Evolutionary conservation across 2,888 invertebrate genomes (phyloP), one percentile per base, ranked within the genome.

Genomic region (Amiota mariae): DNA sequence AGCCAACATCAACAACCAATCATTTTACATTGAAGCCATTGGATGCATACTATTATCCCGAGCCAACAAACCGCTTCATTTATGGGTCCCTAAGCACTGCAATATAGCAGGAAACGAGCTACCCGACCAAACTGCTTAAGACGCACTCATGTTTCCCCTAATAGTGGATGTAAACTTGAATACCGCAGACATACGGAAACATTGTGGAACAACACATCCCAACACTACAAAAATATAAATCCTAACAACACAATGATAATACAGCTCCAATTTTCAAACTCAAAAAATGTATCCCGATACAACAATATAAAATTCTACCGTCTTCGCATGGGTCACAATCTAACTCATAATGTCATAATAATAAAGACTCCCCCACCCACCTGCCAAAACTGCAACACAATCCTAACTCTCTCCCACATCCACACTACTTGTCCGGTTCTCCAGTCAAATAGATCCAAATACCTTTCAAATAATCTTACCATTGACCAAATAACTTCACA

Each of bases 91-190:
- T 13, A 54, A 54, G 36, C 72, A 72, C 72, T 64, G 72, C 63
- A 63, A 64, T 20, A 72, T 51, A 72, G 49, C 49, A 49, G 64
- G 72, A 24, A 72, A 72, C 46, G 72, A 72, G 24, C 48, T 51
- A 54, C 63, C 72, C 10, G 72, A 64, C 46, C 36, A 63, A 51
- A n/a, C 63, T 51, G 72, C 72, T 15, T 63, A 72, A 64, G 54
- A 46, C 72, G 59, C 72, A 12, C 51, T 63, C 15, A 18, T 51
- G n/a, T 72, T 72, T 18, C 64, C 72, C 18, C 63, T 72, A 10
- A 51, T 72, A 36, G 46, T 15, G n/a, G 54, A 72, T 64, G 46
- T 36, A 72, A 54, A 72, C 49, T 51, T 49, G 24, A 12, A 48
- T 54, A 63, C 20, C 48, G 36, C 54, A 24, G 13, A 49, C 13